A percentile compares a stretch with the other conserved stretches of the same genome.
Evolutionary conservation across 2,113 vertebrate species (phyloP).

Genomic region (Cepphus grylle): DNA sequence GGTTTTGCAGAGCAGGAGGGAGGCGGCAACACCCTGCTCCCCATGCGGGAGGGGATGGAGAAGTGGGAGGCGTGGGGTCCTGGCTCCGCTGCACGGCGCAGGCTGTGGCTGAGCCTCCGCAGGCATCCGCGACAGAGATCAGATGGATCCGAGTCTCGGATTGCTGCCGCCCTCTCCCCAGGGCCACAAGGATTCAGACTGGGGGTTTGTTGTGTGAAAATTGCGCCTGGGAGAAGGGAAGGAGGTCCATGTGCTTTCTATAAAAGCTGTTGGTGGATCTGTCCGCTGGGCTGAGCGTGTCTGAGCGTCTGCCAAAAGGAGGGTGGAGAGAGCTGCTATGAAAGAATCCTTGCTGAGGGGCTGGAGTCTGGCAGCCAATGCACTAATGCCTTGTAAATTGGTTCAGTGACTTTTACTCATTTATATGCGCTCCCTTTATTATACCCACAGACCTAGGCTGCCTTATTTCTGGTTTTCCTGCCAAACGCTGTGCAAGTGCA

Average conservation of each 20-base stretch:
- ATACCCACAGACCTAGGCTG: not conserved
- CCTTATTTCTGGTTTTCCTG: not conserved
- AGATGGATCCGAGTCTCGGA: not conserved
- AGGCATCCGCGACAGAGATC: not conserved
- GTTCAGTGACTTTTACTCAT: slow-evolving; percentile 57
- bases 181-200: not conserved
- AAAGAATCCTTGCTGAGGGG: slow-evolving; percentile 24
- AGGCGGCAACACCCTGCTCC: not conserved
- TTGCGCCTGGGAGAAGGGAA: not conserved
- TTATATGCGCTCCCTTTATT: slow-evolving; percentile 24
- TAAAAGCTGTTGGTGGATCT: not conserved
- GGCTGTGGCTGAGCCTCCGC: not conserved
- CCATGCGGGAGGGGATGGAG: not conserved
- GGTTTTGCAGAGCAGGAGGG: not conserved
- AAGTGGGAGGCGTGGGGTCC: not conserved
- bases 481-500: slow-evolving; percentile 31
- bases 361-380: slow-evolving; percentile 10
- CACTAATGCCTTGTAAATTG: slow-evolving; percentile 57
- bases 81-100: not conserved
- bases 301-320: not conserved
- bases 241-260: not conserved
- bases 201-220: not conserved
- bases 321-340: slow-evolving; percentile 10
- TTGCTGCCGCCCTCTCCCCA: not conserved
- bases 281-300: not conserved